Evolutionary conservation across 2,797 vertebrate genomes (phyloP).

Genomic region (Typhlichthys subterraneus): DNA sequence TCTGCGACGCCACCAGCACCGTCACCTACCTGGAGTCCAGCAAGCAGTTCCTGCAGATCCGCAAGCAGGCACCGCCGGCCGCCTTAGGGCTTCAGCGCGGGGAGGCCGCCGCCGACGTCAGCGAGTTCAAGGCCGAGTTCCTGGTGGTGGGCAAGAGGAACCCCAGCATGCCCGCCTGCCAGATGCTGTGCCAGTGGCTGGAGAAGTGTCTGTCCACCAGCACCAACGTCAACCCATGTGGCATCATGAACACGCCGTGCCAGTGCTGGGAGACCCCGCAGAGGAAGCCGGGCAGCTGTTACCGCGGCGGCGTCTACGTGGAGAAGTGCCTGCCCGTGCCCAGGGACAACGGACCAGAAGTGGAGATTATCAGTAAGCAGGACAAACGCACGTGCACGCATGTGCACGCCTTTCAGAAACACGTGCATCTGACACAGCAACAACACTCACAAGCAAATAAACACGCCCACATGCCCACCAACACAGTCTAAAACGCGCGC

Average conservation of each 20-base stretch:
- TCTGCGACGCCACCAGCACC: constrained; percentile 89
- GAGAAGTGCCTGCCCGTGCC: constrained; percentile 87
- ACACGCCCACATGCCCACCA: no score
- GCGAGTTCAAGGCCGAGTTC: constrained; percentile 93
- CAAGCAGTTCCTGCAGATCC: constrained; percentile 97
- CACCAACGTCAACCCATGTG: constrained; percentile 92
- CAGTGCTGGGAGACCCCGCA: constrained; percentile 87
- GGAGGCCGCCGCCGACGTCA: constrained; percentile 65
- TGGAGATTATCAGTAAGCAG: constrained; percentile 87
- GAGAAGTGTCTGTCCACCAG: constrained; percentile 91
- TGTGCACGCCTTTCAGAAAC: constrained; percentile 1
- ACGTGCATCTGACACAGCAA: no score
- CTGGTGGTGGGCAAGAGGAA: constrained; percentile 96
- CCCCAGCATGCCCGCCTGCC: constrained; percentile 94
- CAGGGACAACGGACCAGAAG: constrained; percentile 81
- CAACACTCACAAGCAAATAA: no score
- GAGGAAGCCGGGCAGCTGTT: constrained; percentile 89
- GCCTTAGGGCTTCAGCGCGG: constrained; percentile 58
- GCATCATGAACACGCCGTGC: constrained; percentile 98
- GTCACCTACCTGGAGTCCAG: constrained; percentile 95
- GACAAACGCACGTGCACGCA: neutral
- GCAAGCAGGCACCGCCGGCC: constrained; percentile 74
- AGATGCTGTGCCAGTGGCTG: constrained; percentile 98
- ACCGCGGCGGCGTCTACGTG: constrained; percentile 88
- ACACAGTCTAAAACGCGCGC: no score